A percentile compares a stretch with the other conserved stretches of the same genome.
Evolutionary conservation across 35 echinoderm and acorn worm genomes (phyloP).

Genomic region (Ophioderma brevispina): DNA sequence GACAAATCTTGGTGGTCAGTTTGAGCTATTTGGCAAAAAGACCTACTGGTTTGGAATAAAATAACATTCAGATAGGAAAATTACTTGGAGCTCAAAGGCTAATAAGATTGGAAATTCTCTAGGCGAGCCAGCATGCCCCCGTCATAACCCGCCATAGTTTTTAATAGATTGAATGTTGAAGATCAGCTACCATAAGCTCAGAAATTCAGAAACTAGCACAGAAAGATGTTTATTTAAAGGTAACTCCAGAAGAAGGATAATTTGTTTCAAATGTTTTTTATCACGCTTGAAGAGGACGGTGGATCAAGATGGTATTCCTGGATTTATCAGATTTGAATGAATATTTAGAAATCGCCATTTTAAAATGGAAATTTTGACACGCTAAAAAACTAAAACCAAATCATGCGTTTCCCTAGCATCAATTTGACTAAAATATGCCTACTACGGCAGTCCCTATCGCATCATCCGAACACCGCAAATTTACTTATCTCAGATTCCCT

Average conservation of each 20-base stretch:
- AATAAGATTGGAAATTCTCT: constrained; percentile 64
- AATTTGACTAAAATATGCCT: constrained; percentile 70
- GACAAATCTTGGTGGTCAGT: constrained; percentile 61
- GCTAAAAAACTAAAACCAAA: constrained; percentile 25
- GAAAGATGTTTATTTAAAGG: constrained; percentile 60
- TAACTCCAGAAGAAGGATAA: not conserved
- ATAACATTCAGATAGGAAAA: constrained; percentile 50
- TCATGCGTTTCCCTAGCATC: constrained; percentile 68
- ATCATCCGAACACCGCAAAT: constrained; percentile 35
- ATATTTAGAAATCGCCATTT: constrained; percentile 64
- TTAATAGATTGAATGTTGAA: constrained; percentile 33
- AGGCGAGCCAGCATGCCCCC: not conserved
- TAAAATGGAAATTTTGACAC: constrained; percentile 74
- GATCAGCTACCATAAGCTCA: constrained; percentile 39
- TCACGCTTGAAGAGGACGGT: constrained; percentile 60
- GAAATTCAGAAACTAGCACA: constrained; percentile 34
- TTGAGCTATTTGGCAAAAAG: constrained; percentile 34
- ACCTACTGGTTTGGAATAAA: too few species aligned
- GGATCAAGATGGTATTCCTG: constrained; percentile 60
- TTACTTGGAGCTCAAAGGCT: constrained; percentile 54
- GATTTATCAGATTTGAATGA: constrained; percentile 73
- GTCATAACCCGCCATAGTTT: constrained; percentile 22
- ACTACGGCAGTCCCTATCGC: constrained; percentile 80
- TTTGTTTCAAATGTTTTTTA: constrained; percentile 82
- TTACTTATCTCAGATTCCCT: constrained; percentile 60